Percentiles rank a stretch among this genome's conserved stretches.
Evolutionary conservation across 2,888 invertebrate species (phyloP).

Genomic region (Drosophila anomelani): DNA sequence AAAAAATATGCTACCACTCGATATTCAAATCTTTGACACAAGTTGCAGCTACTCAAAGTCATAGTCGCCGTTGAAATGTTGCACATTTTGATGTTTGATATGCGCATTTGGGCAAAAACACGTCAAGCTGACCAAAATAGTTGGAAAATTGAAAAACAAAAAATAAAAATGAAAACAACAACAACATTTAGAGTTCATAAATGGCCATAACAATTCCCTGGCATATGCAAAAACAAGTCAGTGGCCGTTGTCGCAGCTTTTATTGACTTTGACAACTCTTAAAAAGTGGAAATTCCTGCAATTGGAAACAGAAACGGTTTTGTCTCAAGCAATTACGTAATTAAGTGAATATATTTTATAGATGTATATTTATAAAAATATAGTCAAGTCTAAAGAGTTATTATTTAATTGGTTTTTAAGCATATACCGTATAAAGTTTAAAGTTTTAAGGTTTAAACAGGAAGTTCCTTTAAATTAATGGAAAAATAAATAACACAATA

Average conservation of each 20-base stretch:
- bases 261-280: conserved; percentile 22
- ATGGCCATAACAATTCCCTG: conserved; percentile 29
- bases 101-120: conserved; percentile 75
- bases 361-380: not conserved
- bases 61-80: conserved; percentile 66
- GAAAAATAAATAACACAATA: not conserved
- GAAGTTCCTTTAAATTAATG: no score
- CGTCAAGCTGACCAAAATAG: conserved; percentile 55
- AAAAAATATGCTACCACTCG: conserved; percentile 51
- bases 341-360: conserved; percentile 7
- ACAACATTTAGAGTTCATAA: conserved; percentile 30
- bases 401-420: not conserved
- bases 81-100: conserved; percentile 75
- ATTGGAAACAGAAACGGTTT: not conserved
- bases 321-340: conserved; percentile 17
- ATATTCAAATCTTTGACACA: conserved; percentile 72
- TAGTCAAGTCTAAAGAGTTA: not conserved
- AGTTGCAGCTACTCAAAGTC: conserved; percentile 42
- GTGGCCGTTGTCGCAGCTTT: not conserved
- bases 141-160: not conserved
- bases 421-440: no score
- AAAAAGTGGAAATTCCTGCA: conserved; percentile 24
- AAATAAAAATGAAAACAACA: not conserved
- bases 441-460: not conserved
- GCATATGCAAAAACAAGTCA: conserved; percentile 37